Evolutionary conservation across 1,140 invertebrate species (phyloP).

Genomic region (Macrotrachela quadricornifera): DNA sequence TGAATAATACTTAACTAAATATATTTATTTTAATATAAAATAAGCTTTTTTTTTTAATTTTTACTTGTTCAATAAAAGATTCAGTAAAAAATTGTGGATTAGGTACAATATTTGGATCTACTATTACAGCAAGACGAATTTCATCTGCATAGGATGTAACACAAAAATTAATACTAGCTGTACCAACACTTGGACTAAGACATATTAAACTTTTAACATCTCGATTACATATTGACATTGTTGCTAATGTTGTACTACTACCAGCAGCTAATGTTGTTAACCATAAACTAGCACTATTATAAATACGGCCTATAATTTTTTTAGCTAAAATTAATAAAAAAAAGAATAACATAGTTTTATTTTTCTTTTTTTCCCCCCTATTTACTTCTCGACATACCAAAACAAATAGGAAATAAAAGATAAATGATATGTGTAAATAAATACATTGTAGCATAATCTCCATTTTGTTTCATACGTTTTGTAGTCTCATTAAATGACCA

Average conservation of each 20-base stretch:
- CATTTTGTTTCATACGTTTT: conserved; percentile 1
- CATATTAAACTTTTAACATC: conserved; percentile 2
- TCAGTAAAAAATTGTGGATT: background rate
- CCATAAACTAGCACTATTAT: background rate
- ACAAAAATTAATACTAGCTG: background rate
- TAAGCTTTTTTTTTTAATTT: too few relatives aligned
- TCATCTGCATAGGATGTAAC: conserved; percentile 7
- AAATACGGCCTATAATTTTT: background rate
- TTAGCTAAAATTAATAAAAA: background rate
- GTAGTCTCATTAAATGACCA: conserved; percentile 3
- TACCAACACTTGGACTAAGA: conserved; percentile 2
- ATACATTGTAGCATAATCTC: conserved; percentile 1
- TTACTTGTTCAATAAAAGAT: conserved; percentile 5
- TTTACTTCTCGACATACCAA: too few relatives aligned
- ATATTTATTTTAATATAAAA: background rate
- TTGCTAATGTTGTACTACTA: background rate
- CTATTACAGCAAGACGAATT: background rate
- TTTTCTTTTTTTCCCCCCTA: too few relatives aligned
- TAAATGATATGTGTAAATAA: background rate
- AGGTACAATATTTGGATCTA: background rate
- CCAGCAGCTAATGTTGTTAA: conserved; percentile 1
- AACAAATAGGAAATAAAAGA: background rate
- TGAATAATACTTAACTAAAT: background rate
- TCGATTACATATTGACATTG: conserved; percentile 3
- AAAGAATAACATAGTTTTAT: too few relatives aligned